A percentile compares a stretch with the other conserved stretches of the same genome.
Evolutionary conservation across 2,113 vertebrate genomes (phyloP).

Genomic region (Onychostoma macrolepis): DNA sequence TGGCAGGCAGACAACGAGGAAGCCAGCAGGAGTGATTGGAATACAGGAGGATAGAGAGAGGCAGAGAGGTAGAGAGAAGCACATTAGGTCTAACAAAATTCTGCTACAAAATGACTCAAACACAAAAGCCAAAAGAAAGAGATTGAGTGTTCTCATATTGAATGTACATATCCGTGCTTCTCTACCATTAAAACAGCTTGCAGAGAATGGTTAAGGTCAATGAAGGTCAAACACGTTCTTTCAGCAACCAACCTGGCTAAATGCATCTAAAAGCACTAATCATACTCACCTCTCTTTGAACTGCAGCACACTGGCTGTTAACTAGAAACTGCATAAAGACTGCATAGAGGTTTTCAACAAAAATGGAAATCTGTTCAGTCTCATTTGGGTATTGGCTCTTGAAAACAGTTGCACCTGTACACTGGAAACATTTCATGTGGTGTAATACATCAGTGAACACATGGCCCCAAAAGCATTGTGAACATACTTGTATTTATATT

Average conservation of each 20-base stretch:
- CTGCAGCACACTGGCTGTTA: background rate
- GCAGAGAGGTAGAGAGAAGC: constrained; percentile 20
- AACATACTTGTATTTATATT: background rate
- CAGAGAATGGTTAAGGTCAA: background rate
- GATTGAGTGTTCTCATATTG: constrained; percentile 54
- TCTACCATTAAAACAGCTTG: background rate
- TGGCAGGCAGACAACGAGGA: constrained; percentile 63
- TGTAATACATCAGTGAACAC: background rate
- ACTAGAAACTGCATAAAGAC: background rate
- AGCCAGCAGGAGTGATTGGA: constrained; percentile 61
- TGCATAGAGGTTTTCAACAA: background rate
- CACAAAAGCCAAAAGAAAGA: constrained; percentile 75
- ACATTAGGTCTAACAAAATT: constrained; percentile 79
- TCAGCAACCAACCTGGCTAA: background rate
- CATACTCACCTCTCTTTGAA: background rate
- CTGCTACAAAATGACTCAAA: constrained; percentile 34
- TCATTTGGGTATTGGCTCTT: background rate
- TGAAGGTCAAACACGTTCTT: background rate
- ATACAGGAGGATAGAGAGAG: background rate
- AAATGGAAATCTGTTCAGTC: background rate
- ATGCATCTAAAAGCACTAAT: background rate
- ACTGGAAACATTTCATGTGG: background rate
- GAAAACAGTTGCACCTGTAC: background rate
- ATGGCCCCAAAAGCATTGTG: background rate
- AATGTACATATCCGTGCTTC: background rate